A percentile compares a stretch with the other conserved stretches of the same genome.
Evolutionary conservation across 2,888 invertebrate genomes (phyloP).

Genomic region (Agrotis ipsilon): DNA sequence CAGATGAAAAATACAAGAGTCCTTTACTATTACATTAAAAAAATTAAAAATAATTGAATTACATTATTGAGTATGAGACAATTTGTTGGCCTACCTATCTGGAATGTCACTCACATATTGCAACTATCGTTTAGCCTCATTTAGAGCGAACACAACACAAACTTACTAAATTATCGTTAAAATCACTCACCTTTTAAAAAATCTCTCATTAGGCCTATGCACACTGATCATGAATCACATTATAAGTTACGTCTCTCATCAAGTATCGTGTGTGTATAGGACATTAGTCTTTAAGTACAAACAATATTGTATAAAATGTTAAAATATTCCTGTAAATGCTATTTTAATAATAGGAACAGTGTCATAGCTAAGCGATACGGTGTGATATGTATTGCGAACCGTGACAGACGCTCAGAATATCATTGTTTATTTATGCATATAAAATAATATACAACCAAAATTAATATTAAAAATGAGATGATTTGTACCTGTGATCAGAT

Average conservation of each 20-base stretch:
- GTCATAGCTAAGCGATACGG: background rate
- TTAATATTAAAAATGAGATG: constrained; percentile 11
- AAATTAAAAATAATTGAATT: constrained; percentile 7
- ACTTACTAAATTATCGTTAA: background rate
- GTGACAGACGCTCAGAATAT: background rate
- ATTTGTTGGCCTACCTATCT: constrained; percentile 32
- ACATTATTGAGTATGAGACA: constrained; percentile 13
- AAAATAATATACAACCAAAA: background rate
- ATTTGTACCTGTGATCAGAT: constrained; percentile 40
- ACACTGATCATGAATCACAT: constrained; percentile 18
- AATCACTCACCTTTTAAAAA: background rate
- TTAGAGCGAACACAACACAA: constrained; percentile 9
- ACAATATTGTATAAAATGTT: constrained; percentile 2
- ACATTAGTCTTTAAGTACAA: constrained; percentile 2
- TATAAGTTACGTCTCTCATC: constrained; percentile 13
- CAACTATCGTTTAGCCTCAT: constrained; percentile 3
- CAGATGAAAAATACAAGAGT: background rate
- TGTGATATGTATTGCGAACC: constrained; percentile 40
- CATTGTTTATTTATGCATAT: background rate
- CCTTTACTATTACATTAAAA: background rate
- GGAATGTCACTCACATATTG: constrained; percentile 21
- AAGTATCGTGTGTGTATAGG: constrained; percentile 12
- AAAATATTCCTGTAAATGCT: constrained; percentile 22
- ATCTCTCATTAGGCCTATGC: constrained; percentile 14
- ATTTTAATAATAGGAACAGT: constrained; percentile 30